Evolutionary conservation across 1,140 invertebrate species (phyloP).

Genomic region (Trissolcus basalis): DNA sequence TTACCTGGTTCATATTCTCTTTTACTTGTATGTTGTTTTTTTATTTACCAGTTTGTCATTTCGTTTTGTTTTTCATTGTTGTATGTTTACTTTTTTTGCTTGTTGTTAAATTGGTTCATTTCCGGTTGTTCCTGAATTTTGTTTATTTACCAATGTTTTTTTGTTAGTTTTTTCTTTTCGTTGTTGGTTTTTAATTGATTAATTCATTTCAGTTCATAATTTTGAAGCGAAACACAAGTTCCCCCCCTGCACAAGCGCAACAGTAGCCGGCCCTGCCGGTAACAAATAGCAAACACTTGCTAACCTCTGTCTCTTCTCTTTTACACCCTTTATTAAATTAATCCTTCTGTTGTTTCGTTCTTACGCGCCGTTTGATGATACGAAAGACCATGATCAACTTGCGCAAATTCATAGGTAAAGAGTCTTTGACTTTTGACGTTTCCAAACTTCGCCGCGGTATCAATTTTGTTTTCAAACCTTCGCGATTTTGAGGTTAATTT

Average conservation of each 20-base stretch:
- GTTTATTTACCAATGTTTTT: too few relatives aligned
- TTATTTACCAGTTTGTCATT: too few relatives aligned
- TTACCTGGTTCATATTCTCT: too few relatives aligned
- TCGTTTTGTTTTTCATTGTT: too few relatives aligned
- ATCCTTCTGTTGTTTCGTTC: conserved; percentile 36
- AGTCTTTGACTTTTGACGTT: conserved; percentile 6
- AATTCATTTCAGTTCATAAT: not conserved
- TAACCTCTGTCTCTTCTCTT: conserved; percentile 61
- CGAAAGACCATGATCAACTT: conserved; percentile 72
- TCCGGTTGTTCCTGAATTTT: too few relatives aligned
- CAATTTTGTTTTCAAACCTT: conserved; percentile 4
- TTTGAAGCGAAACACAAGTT: not conserved
- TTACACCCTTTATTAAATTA: conserved; percentile 43
- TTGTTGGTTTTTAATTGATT: not conserved
- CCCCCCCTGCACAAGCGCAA: conserved; percentile 2
- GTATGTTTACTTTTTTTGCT: too few relatives aligned
- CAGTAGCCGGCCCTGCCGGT: conserved; percentile 62
- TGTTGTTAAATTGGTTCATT: too few relatives aligned
- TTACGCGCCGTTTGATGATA: conserved; percentile 63
- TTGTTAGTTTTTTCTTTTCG: too few relatives aligned
- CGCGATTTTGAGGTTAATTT: conserved; percentile 22
- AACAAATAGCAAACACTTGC: conserved; percentile 68
- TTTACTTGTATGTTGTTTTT: too few relatives aligned
- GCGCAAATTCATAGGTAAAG: conserved; percentile 75
- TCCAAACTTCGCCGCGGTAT: not conserved